Percentiles rank a stretch among this genome's conserved stretches.
phyloP scores from a whole-genome alignment of 1,140 invertebrate species.

The Lasioglossum albipes region DNA sequence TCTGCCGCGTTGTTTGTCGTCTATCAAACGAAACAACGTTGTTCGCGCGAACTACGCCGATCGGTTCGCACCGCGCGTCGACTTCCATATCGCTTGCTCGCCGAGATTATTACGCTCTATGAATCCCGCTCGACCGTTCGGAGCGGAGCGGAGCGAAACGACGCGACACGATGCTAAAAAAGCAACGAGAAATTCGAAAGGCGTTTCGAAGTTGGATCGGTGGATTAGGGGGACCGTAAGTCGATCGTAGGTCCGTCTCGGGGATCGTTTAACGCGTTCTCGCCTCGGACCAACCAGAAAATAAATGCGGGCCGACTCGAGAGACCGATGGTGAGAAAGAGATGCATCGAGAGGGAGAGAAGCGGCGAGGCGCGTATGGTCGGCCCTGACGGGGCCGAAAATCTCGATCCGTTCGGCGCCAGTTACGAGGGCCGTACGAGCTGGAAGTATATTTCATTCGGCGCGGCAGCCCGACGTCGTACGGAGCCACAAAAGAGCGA shows the following conservation, averaged over 20 bases:
- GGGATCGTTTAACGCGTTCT: slow-evolving; percentile 24
- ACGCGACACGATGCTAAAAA: not conserved
- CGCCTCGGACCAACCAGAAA: slow-evolving; percentile 14
- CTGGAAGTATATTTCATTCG: slow-evolving; percentile 57
- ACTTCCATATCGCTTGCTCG: not conserved
- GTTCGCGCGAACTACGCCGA: not conserved
- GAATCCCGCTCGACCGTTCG: not conserved
- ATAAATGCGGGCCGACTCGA: slow-evolving; percentile 27
- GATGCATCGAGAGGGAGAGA: not conserved
- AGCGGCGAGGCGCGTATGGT: not conserved
- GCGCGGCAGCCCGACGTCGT: slow-evolving; percentile 39
- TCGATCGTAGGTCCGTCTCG: not conserved
- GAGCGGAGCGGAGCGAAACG: too few relatives aligned
- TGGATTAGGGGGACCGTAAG: not conserved
- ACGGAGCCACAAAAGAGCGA: slow-evolving; percentile 70
- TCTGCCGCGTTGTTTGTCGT: not conserved
- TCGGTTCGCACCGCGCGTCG: not conserved
- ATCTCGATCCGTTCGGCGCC: slow-evolving; percentile 53
- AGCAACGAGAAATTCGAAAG: too few relatives aligned
- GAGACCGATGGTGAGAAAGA: too few relatives aligned
- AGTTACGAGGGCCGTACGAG: slow-evolving; percentile 36
- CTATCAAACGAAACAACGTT: not conserved
- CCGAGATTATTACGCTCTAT: not conserved
- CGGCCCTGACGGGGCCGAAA: slow-evolving; percentile 33
- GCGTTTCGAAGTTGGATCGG: too few relatives aligned